A percentile compares a stretch with the other conserved stretches of the same genome.
These are phyloP conservation scores for Babylonia areolata DNA, from an alignment of 1,140 invertebrate species.

Conservation along the genomic window DNA sequence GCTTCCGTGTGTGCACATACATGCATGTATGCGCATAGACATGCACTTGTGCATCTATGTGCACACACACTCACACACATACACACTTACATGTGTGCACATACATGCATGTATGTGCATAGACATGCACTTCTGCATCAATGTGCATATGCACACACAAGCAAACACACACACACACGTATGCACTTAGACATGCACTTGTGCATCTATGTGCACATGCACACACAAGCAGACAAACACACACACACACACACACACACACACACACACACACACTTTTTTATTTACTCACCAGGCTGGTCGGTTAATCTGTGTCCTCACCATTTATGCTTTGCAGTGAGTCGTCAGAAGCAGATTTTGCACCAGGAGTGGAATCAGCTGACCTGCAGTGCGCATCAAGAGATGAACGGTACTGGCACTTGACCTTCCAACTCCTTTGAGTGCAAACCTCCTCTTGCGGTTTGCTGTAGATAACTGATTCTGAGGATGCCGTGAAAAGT, in stretches of 20 bases:
- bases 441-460: too few species aligned
- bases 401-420: neutral
- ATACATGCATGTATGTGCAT: neutral
- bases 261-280: neutral
- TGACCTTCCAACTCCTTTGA: too few species aligned
- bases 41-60: too few species aligned
- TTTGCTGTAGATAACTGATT: too few species aligned
- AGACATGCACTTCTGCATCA: neutral
- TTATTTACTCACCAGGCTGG: neutral
- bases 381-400: neutral
- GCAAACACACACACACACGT: neutral
- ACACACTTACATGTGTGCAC: neutral
- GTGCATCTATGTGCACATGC: neutral
- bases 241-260: conserved; percentile 12
- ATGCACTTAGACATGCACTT: neutral
- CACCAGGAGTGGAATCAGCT: neutral
- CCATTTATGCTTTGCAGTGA: neutral
- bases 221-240: neutral
- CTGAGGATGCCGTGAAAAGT: too few species aligned
- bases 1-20: too few species aligned
- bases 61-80: neutral
- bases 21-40: too few species aligned
- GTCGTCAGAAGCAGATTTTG: neutral
- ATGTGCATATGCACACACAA: neutral
- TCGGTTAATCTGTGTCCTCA: too few species aligned